Conservation (phyloP, 2,113 vertebrate species). For the Peromyscus maniculatus region DNA sequence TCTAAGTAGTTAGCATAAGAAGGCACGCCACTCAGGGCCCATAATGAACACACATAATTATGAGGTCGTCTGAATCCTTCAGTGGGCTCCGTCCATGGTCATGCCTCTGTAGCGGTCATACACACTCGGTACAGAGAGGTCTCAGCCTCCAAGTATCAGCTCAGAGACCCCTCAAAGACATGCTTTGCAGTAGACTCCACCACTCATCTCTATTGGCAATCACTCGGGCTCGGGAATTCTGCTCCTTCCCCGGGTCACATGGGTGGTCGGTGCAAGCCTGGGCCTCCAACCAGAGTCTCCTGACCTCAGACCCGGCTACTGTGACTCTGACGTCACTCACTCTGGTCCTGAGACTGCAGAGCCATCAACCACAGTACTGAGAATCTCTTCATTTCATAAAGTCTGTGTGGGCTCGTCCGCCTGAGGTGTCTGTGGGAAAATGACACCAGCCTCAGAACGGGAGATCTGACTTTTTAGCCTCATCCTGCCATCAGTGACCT, state of each 20-base stretch:
- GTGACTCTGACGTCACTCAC: not conserved
- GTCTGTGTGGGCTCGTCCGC: not conserved
- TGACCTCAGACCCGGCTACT: not conserved
- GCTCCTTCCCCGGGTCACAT: not conserved
- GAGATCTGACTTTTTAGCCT: not conserved
- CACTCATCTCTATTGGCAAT: not conserved
- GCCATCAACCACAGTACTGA: not conserved
- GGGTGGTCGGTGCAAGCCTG: not conserved
- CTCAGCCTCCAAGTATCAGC: not conserved
- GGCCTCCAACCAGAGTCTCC: not conserved
- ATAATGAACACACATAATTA: fast-evolving
- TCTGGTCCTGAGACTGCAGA: not conserved
- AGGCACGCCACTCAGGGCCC: not conserved
- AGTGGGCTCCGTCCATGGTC: not conserved
- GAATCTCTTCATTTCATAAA: not conserved
- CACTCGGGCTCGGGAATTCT: not conserved
- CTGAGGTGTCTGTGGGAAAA: not conserved
- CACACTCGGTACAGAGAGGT: not conserved
- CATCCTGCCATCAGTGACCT: not conserved
- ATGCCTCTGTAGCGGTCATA: not conserved
- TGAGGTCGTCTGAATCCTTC: not conserved
- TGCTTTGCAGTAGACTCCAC: no score
- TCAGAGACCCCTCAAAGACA: not conserved
- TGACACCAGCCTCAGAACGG: not conserved
- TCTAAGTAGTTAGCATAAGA: not conserved